These are phyloP conservation scores for Cynocephalus volans DNA, from an alignment of 2,113 vertebrate genomes.

Conservation along the genomic window DNA sequence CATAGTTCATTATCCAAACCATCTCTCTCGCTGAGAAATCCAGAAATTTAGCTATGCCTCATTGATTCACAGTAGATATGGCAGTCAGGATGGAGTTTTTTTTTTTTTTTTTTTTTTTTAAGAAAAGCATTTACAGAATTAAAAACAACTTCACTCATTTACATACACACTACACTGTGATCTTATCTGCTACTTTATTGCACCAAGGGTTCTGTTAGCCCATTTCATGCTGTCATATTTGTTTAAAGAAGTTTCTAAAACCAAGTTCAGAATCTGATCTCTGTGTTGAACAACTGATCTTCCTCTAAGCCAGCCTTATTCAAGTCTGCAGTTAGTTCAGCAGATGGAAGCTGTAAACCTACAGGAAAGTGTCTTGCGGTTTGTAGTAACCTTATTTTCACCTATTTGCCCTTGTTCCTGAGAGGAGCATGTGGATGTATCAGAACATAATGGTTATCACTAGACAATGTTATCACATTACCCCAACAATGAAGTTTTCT, in stretches of 20 bases:
- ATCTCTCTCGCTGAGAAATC: conserved; percentile 71
- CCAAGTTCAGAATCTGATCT: not conserved
- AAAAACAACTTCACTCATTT: conserved; percentile 58
- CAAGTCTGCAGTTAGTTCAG: not conserved
- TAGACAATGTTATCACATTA: not conserved
- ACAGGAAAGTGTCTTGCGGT: not conserved
- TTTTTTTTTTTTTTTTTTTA: not conserved
- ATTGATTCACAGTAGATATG: conserved; percentile 73
- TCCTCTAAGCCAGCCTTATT: not conserved
- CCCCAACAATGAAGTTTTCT: not conserved
- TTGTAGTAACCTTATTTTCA: not conserved
- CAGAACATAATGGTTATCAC: not conserved
- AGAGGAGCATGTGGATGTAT: not conserved
- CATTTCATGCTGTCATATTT: not conserved
- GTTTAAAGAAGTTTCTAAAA: conserved; percentile 47
- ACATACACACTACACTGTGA: not conserved
- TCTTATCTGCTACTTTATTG: conserved; percentile 24
- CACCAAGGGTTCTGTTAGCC: not conserved
- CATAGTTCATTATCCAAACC: conserved; percentile 78
- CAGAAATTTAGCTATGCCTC: conserved; percentile 66
- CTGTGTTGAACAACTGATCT: rapidly evolving
- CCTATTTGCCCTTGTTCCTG: not conserved
- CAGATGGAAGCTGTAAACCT: not conserved
- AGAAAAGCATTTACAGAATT: conserved; percentile 48
- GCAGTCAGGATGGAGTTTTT: conserved; percentile 4